phyloP scores from a whole-genome alignment of 2,888 invertebrate species.

The Drosophila algonquin region DNA sequence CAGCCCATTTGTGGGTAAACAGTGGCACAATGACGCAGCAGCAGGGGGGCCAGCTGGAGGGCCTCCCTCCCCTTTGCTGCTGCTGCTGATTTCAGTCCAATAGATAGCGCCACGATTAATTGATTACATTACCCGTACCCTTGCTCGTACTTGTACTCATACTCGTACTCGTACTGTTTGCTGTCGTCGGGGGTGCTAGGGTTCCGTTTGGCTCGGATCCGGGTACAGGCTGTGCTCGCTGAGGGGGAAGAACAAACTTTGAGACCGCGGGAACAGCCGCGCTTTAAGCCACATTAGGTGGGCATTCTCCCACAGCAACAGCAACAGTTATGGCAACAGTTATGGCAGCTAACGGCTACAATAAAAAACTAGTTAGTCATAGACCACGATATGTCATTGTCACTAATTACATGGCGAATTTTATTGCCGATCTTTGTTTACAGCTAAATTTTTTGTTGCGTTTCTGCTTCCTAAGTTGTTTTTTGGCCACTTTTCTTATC shows the following conservation, averaged over 20 bases:
- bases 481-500: conserved; percentile 17
- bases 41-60: neutral
- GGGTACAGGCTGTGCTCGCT: neutral
- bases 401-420: neutral
- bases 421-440: neutral
- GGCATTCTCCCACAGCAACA: neutral
- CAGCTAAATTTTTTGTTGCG: neutral
- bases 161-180: neutral
- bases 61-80: conserved; percentile 3
- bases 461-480: conserved; percentile 6
- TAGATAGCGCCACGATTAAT: conserved; percentile 26
- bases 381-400: neutral
- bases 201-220: neutral
- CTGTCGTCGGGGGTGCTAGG: conserved; percentile 20
- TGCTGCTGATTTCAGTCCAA: conserved; percentile 6
- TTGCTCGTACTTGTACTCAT: no score
- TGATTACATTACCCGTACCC: conserved; percentile 34
- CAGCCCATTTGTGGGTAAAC: neutral
- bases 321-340: neutral
- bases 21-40: neutral
- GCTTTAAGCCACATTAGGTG: neutral
- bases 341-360: no score
- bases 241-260: neutral
- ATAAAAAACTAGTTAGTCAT: neutral
- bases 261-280: neutral